phyloP scores from a whole-genome alignment of 2,888 invertebrate genomes.

The Drosophila colorata region DNA sequence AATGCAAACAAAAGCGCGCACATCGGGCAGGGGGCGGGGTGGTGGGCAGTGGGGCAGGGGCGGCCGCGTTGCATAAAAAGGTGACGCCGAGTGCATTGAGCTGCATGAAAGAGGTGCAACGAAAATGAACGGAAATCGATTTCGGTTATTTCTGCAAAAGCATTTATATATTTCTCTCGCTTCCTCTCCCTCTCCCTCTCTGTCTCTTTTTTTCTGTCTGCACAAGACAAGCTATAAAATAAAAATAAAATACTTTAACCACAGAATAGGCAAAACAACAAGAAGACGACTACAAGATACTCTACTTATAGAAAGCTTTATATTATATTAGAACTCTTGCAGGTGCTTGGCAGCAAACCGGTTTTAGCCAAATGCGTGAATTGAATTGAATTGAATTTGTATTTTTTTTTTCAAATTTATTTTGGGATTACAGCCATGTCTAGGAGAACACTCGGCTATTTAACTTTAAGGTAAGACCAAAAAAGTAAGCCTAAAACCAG shows the following conservation, averaged over 20 bases:
- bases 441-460: too few species aligned
- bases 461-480: too few species aligned
- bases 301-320: not conserved
- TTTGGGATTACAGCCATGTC: too few species aligned
- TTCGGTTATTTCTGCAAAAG: slow-evolving; percentile 47
- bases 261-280: not conserved
- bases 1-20: slow-evolving; percentile 42
- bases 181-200: not conserved
- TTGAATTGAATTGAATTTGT: too few species aligned
- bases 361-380: too few species aligned
- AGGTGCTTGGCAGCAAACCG: too few species aligned
- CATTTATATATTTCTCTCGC: slow-evolving; percentile 27
- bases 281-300: slow-evolving; percentile 4
- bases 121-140: slow-evolving; percentile 70
- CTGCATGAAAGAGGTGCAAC: slow-evolving; percentile 42
- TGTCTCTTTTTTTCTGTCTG: not conserved
- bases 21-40: not conserved
- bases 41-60: not conserved
- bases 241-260: not conserved
- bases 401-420: too few species aligned
- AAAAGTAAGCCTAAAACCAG: too few species aligned
- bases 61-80: slow-evolving; percentile 49
- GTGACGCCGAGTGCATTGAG: slow-evolving; percentile 58
- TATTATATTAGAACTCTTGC: too few species aligned
- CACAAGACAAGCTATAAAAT: slow-evolving; percentile 1